phyloP scores from a whole-genome alignment of 2,113 vertebrate species.

The Actenoides lindsayi region DNA sequence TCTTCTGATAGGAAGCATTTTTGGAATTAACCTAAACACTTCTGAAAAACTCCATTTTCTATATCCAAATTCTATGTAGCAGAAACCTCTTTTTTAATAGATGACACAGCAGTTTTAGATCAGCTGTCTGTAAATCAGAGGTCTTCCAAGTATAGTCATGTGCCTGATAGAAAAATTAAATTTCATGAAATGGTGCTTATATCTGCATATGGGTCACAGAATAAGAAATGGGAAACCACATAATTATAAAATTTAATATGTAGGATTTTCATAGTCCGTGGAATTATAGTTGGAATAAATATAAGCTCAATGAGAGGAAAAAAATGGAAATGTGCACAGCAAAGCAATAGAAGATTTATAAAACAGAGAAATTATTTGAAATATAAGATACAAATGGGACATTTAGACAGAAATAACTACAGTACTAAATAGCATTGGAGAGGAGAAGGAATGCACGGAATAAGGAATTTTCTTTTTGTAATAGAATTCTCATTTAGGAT shows the following conservation, averaged over 20 bases:
- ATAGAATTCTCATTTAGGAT: neutral
- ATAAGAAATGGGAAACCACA: neutral
- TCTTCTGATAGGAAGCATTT: neutral
- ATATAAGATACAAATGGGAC: neutral
- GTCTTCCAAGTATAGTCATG: neutral
- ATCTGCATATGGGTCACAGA: neutral
- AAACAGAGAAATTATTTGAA: neutral
- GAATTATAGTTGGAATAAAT: neutral
- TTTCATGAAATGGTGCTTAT: neutral
- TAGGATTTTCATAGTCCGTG: neutral
- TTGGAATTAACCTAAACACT: neutral
- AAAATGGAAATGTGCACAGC: neutral
- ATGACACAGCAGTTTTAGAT: neutral
- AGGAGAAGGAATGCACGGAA: neutral
- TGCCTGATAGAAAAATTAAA: neutral
- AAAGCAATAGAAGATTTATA: neutral
- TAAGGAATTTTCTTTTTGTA: neutral
- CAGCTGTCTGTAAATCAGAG: neutral
- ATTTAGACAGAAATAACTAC: neutral
- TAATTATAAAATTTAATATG: neutral
- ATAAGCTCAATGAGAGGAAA: neutral
- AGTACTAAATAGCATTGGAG: neutral
- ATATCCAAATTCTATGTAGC: neutral
- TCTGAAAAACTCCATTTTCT: neutral
- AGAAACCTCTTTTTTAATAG: neutral